Evolutionary conservation across 2,888 invertebrate species (phyloP), one percentile per base, ranked within the genome.

Genomic region (Microctonus brassicae): DNA sequence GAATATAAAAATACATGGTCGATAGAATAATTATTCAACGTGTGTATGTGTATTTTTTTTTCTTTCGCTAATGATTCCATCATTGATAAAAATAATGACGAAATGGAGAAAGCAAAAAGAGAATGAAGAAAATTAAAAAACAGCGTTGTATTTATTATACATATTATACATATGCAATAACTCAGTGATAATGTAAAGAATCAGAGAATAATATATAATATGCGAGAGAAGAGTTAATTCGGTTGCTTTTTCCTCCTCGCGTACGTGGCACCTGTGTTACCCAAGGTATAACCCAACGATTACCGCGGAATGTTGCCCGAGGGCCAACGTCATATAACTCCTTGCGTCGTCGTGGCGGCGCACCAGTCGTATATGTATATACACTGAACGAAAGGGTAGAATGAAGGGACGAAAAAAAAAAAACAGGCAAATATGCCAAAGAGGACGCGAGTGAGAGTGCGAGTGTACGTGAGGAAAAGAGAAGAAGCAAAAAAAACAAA

Each of bases 251-350:
- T 39, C 24, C 61, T 36, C 17, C 22, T 22, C 24, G 42, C 10
- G 36, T 62, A 62, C 78, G 80, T 58, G 81, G 86, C 86, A 86
- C 84, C 86, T 86, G 86, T 85, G 86, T 86, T 86, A 86, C 85
- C 82, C 86, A 80, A 83, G 83, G 84, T 83, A 83, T 82, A 83
- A 81, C 82, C 84, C 82, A 79, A 81, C 84, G 83, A 86, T 86
- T 86, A 86, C 83, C 81, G 82, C 80, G 81, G 86, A 86, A 86
- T 86, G 86, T 82, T 84, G 84, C 84, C 84, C 84, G 78, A 81
- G 80, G 84, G 84, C 84, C 83, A 83, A 84, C 81, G 81, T 82
- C 79, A 82, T 60, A 58, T 39, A 69, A 72, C 22, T 63, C 64
- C 33, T 64, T 52, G 58, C n/a, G 13, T 60, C 52, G 68, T 70